Conservation (phyloP, 1,140 invertebrate species). For the Drosophila ercepeae region DNA sequence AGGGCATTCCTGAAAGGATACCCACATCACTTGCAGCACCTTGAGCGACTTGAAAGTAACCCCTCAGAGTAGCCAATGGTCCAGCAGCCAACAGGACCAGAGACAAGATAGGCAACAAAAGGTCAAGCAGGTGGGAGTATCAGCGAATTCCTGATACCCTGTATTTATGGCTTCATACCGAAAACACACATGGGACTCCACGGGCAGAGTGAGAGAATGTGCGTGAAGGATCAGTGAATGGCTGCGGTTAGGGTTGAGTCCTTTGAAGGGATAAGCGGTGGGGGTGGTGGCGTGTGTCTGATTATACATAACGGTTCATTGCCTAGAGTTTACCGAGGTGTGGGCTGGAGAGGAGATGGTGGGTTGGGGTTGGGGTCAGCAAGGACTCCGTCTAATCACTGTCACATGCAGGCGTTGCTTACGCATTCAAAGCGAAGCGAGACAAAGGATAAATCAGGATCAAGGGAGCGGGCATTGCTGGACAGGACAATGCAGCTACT, state of each 20-base stretch:
- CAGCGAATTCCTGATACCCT: slow-evolving; percentile 13
- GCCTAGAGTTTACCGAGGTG: slow-evolving; percentile 24
- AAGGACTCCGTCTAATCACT: slow-evolving; percentile 79
- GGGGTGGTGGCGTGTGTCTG: slow-evolving; percentile 17
- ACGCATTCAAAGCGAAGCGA: slow-evolving; percentile 69
- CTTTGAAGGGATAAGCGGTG: not conserved
- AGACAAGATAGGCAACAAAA: not conserved
- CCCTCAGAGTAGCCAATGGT: slow-evolving; percentile 55
- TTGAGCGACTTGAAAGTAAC: slow-evolving; percentile 50
- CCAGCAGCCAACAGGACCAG: not conserved
- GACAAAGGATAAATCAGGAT: slow-evolving; percentile 50
- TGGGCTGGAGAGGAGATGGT: too few species aligned
- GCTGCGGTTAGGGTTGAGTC: slow-evolving; percentile 14
- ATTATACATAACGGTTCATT: slow-evolving; percentile 74
- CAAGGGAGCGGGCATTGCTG: not conserved
- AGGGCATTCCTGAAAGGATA: not conserved
- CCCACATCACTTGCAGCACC: slow-evolving; percentile 69
- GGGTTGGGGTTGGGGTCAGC: slow-evolving; percentile 7
- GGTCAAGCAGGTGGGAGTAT: not conserved
- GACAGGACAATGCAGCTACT: slow-evolving; percentile 31
- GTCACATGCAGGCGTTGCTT: slow-evolving; percentile 79
- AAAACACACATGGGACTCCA: not conserved
- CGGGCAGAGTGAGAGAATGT: not conserved
- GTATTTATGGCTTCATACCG: not conserved
- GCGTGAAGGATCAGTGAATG: not conserved